phyloP scores from a whole-genome alignment of 1,140 invertebrate genomes.

The Drosophila kikkawai region DNA sequence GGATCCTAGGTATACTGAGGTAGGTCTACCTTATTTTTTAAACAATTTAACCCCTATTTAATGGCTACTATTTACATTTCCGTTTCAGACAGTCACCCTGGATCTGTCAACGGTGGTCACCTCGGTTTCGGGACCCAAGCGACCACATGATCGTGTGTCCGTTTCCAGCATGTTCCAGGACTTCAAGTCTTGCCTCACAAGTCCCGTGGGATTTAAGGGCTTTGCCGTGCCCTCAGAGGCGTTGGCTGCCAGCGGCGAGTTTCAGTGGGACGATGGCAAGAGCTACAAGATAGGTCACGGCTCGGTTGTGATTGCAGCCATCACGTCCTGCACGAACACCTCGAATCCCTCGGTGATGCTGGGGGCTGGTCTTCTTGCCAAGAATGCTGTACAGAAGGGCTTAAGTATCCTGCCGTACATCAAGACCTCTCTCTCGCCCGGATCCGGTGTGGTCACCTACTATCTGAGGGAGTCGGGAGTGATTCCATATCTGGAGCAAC shows the following conservation, averaged over 20 bases:
- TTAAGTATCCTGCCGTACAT: slow-evolving; percentile 95
- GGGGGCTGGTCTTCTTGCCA: slow-evolving; percentile 96
- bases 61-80: neutral
- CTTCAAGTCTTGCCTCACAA: slow-evolving; percentile 94
- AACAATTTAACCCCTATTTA: neutral
- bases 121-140: slow-evolving; percentile 97
- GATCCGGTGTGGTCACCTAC: slow-evolving; percentile 98
- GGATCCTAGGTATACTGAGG: slow-evolving; percentile 95
- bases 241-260: slow-evolving; percentile 88
- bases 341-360: slow-evolving; percentile 99
- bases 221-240: slow-evolving; percentile 92
- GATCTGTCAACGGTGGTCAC: slow-evolving; percentile 96
- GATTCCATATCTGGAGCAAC: slow-evolving; percentile 92
- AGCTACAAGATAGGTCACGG: slow-evolving; percentile 95
- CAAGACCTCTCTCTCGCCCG: slow-evolving; percentile 98
- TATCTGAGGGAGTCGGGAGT: slow-evolving; percentile 95
- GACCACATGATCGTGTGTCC: slow-evolving; percentile 97
- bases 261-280: slow-evolving; percentile 93
- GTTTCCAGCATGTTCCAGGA: slow-evolving; percentile 96
- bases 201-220: slow-evolving; percentile 98
- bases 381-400: slow-evolving; percentile 97
- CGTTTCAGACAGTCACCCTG: slow-evolving; percentile 90
- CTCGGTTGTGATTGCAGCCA: slow-evolving; percentile 98
- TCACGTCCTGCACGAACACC: slow-evolving; percentile 99
- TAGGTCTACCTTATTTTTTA: slow-evolving; percentile 41